Evolutionary conservation across 2,797 vertebrate genomes (phyloP), one percentile per base, ranked within the genome.

Genomic region (Bovichtus variegatus): DNA sequence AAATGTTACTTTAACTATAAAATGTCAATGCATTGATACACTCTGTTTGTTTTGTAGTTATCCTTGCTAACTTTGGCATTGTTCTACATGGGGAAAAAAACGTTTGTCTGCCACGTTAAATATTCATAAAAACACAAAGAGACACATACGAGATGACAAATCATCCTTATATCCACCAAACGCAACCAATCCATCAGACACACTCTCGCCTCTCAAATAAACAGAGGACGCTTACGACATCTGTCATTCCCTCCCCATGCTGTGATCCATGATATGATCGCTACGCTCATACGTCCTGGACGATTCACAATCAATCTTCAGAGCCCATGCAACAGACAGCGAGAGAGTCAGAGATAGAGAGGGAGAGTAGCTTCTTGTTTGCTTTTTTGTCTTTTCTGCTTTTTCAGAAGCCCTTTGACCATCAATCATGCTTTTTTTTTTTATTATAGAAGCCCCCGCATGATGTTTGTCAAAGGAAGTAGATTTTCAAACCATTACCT

Each of bases 261-360:
- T 76, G 71, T 92, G 90, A 92, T 92, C 89, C 88, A 89, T 85
- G 91, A 88, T 84, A 88, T 87, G 89, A 92, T 91, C 50, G 51
- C 86, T 71, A 55, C 40, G 65, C 84, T 89, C 88, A 80, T 86
- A 89, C 70, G 68, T 90, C 84, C 83, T 47, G 83, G 74, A 82
- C 65, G 34, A 84, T 68, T 84, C 81, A 81, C 87, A 64, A 93
- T 94, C 89, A 91, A 92, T 94, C 90, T 88, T 80, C 71, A 81
- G 50, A 85, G 80, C 74, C 75, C 44, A 79, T 77, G 62, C 67
- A 75, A 76, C 78, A 80, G 78, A 79, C 71, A 70, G 72, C 73
- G 29, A 61, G 41, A 47, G 2, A 40, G 51, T 25, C 16, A 57
- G 61, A 58, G 3, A 67, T 51, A 57, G 51, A 23, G 43, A 57